Evolutionary conservation across 2,888 invertebrate species (phyloP), one percentile per base, ranked within the genome.

Genomic region (Drosophila mimetica): DNA sequence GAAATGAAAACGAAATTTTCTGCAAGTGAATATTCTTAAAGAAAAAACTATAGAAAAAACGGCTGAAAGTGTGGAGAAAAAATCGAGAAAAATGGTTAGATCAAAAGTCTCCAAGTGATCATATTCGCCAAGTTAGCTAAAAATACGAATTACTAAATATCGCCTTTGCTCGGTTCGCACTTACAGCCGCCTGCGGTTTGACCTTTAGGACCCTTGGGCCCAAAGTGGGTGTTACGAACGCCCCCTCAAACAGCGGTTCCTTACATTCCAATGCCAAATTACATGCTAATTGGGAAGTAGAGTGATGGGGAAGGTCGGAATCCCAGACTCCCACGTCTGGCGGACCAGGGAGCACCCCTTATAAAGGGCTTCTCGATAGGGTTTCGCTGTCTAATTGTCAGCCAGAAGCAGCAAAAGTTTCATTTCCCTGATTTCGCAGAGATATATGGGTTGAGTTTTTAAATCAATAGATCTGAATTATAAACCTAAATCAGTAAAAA

Each of bases 301-400:
- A n/a, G 41, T 9, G 25, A 34, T n/a, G 50, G n/a, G 20, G 20
- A 34, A 20, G 42, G 36, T 50, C 32, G 30, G 20, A 57, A 18
- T 53, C 51, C 39, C 34, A 37, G 37, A 18, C 37, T 36, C 20
- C 34, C 18, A 3, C 22, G 55, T 55, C 55, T 55, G 55, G 22
- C 54, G 9, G 36, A 25, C 13, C 16, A 44, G 37, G 63, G 28
- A 61, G 42, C 28, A 18, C 20, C 57, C 37, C 42, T 8, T 44
- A 67, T 51, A 36, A 78, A 61, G 53, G 86, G 75, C 71, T 86
- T 86, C 73, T 37, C 64, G 48, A 54, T 86, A 84, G 63, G 81
- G 81, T 82, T 82, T 86, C 72, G 32, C 41, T 39, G 20, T 44
- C 50, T 84, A 82, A 82, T 84, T 83, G 61, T 22, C 59, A 30